Evolutionary conservation across 2,888 invertebrate species (phyloP), one percentile per base, ranked within the genome.

Genomic region (Drosophila kuntzei): DNA sequence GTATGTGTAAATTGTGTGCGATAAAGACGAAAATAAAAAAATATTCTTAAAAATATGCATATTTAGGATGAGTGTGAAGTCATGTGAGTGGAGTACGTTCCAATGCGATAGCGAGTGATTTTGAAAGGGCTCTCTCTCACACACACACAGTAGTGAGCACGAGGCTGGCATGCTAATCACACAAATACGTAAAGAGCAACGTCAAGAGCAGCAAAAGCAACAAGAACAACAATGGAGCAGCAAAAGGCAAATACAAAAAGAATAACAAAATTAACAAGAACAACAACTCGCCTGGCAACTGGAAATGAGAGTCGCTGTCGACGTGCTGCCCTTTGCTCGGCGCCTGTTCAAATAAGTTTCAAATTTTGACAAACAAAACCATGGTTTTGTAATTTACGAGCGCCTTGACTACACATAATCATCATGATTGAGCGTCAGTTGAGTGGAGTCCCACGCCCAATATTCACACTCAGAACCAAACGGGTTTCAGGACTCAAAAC

Each of bases 331-430:
- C 61, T 69, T 73, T 82, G 73, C 89, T 92, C 73, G 65, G 76
- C 81, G 89, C 92, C 92, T 91, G 91, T 80, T 91, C 81, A 90
- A 91, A 91, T 91, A 90, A 91, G 91, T 92, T 92, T 92, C 87
- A 91, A 91, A 90, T 92, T 92, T 92, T 92, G 92, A 92, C 92
- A 92, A 92, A 92, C 87, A 91, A 92, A 91, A 91, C 89, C 90
- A 89, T 90, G 90, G 89, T 90, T 89, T 85, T 80, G 79, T 90
- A 89, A 91, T 91, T 91, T 91, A 91, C 90, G 90, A 90, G 78
- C 81, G 55, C 14, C 27, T 34, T 51, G 6, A 34, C 12, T 11
- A 29, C 36, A 34, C 20, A 47, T 11, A 57, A 47, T 57, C 76
- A 77, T 81, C 73, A 77, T 79, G 82, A 82, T 78, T 90, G 82